A percentile compares a stretch with the other conserved stretches of the same genome.
These are phyloP conservation scores for Apodemia duryi DNA, from an alignment of 2,888 invertebrate species.

Conservation along the genomic window DNA sequence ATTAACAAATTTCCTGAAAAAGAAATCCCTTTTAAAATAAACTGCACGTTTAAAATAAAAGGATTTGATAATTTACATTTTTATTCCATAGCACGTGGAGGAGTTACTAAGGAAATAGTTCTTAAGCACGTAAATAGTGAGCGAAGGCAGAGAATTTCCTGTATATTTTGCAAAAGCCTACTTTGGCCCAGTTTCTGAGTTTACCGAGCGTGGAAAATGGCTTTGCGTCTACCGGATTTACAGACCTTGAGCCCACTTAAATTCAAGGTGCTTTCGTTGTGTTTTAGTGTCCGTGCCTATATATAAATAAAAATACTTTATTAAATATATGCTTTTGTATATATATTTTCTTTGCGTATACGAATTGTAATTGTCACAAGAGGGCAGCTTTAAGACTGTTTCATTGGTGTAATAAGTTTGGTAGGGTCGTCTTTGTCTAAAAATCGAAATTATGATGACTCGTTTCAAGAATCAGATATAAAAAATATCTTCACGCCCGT, in stretches of 20 bases:
- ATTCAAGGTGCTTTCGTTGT: slow-evolving; percentile 27
- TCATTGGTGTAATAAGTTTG: no score
- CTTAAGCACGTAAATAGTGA: slow-evolving; percentile 65
- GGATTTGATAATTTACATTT: slow-evolving; percentile 50
- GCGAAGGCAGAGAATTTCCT: slow-evolving; percentile 51
- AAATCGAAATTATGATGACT: no score
- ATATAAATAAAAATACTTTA: slow-evolving; percentile 12
- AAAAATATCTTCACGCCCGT: no score
- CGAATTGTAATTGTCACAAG: no score
- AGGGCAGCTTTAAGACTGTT: no score
- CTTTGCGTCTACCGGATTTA: slow-evolving; percentile 63
- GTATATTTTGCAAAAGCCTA: slow-evolving; percentile 69
- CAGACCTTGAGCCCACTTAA: slow-evolving; percentile 44
- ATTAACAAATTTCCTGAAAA: slow-evolving; percentile 24
- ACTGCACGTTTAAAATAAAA: slow-evolving; percentile 34
- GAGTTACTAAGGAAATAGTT: slow-evolving; percentile 60
- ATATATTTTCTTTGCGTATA: no score
- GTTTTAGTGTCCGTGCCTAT: slow-evolving; percentile 6
- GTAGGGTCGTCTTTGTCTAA: no score
- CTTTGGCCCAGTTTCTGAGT: slow-evolving; percentile 73
- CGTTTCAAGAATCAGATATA: no score
- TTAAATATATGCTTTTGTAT: no score
- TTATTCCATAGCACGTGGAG: slow-evolving; percentile 52
- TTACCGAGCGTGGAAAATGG: slow-evolving; percentile 70
- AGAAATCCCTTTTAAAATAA: slow-evolving; percentile 17